phyloP scores from a whole-genome alignment of 2,888 invertebrate genomes.

The Eurytoma adleriae region DNA sequence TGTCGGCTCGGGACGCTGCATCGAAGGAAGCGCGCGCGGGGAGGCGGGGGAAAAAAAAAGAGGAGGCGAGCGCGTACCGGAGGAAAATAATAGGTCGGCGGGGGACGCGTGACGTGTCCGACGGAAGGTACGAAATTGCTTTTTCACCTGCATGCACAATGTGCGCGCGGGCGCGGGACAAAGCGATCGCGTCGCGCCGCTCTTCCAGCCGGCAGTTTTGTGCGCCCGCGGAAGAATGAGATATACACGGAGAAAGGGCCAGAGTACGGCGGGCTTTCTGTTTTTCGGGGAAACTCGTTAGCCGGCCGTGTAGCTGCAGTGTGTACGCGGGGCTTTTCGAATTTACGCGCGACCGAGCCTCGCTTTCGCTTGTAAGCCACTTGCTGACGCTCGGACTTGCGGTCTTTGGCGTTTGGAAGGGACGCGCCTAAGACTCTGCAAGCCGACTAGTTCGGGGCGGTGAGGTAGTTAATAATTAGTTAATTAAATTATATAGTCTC shows the following conservation, averaged over 20 bases:
- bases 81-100: not conserved
- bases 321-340: too few relatives aligned
- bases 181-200: not conserved
- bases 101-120: not conserved
- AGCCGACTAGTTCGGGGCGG: too few relatives aligned
- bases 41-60: conserved; percentile 1
- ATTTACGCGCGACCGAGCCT: too few relatives aligned
- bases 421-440: too few relatives aligned
- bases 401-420: too few relatives aligned
- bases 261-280: too few relatives aligned
- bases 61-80: conserved; percentile 13
- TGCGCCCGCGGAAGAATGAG: not conserved
- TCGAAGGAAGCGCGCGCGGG: not conserved
- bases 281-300: too few relatives aligned
- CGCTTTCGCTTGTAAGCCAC: too few relatives aligned
- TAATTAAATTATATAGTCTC: too few relatives aligned
- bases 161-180: not conserved
- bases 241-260: not conserved
- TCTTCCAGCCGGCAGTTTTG: not conserved
- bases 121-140: conserved; percentile 28
- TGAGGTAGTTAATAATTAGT: too few relatives aligned
- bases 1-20: not conserved
- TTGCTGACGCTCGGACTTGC: too few relatives aligned
- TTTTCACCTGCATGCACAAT: conserved; percentile 11
- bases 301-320: too few relatives aligned